Evolutionary conservation across 2,113 vertebrate genomes (phyloP).

Genomic region (Columba janthina): DNA sequence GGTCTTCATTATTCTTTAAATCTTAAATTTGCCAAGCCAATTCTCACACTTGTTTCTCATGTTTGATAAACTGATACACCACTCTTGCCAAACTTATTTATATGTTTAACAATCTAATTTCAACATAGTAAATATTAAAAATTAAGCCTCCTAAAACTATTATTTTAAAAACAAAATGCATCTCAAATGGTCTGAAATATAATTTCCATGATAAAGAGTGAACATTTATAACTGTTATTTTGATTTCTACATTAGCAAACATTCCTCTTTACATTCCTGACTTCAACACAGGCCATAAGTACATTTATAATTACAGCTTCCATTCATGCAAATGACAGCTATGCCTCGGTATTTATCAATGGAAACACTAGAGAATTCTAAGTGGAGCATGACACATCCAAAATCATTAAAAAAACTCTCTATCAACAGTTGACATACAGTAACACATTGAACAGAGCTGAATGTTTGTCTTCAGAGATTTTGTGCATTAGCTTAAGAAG

Average conservation of each 20-base stretch:
- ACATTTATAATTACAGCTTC: slow-evolving; percentile 55
- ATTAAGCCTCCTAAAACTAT: not conserved
- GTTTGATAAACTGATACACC: not conserved
- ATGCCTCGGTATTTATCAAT: slow-evolving; percentile 41
- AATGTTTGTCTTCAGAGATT: slow-evolving; percentile 3
- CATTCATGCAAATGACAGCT: slow-evolving; percentile 42
- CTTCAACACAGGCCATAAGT: not conserved
- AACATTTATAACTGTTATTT: slow-evolving; percentile 11
- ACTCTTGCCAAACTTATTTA: not conserved
- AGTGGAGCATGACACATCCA: slow-evolving; percentile 24
- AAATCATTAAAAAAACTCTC: slow-evolving; percentile 27
- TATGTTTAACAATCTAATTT: not conserved
- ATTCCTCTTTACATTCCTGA: not conserved
- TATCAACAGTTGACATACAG: slow-evolving; percentile 22
- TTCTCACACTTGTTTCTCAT: not conserved
- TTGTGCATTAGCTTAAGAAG: not conserved
- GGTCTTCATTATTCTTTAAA: not conserved
- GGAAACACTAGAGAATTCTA: slow-evolving; percentile 7
- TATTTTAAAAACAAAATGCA: not conserved
- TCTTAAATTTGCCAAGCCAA: not conserved
- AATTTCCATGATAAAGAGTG: not conserved
- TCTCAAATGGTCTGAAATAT: not conserved
- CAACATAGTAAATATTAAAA: not conserved
- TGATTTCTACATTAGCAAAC: slow-evolving; percentile 12
- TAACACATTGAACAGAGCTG: not conserved